Base-by-base conservation (phyloP, 2,888 invertebrate species). In the Trachelus iudaicus region DNA sequence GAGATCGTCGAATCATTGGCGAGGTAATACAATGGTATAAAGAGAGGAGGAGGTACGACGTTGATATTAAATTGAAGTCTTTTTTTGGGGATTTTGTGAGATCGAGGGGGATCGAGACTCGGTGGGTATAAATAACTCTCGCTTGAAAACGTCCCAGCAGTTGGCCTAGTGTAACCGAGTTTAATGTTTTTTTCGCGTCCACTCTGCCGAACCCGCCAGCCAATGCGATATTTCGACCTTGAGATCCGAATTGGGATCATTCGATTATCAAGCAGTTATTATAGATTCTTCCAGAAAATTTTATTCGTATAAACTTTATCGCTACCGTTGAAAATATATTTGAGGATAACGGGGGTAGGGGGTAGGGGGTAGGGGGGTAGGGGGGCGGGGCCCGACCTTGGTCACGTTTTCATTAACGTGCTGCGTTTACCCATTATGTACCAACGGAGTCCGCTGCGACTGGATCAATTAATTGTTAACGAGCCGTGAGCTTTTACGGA, bases 221-320 rank as follows among this genome's bases (percentile, higher is more conserved):
- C 40, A 15, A 40, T 40, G 15, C 15, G 40, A 40, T 40, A 40
- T 40, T 40, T 40, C 40, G 40, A 40, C 2, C 6, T 40, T 6
- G 40, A 15, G 15, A 40, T 40, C 6, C 86, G 83, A 87, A 11
- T 85, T 84, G 86, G 86, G 86, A 85, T 88, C 87, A 85, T 83
- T 84, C 76, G 85, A 84, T 84, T 84, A 82, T 86, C 78, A 76
- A 79, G 79, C 81, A 15, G 88, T 89, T 88, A 89, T 88, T 33
- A 13, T 89, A 88, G 85, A 86, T 87, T 88, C 87, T 89, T 87
- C 87, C 84, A 88, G 84, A 89, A 40, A 87, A 87, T 90, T 90
- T 90, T 89, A 90, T 90, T 89, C 86, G 85, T 85, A 85, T 88
- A 87, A 87, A 89, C 88, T 90, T 89, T 90, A 90, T 90, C 87